Evolutionary conservation across 2,113 vertebrate genomes (phyloP), one percentile per base, ranked within the genome.

Genomic region (Dromas ardeola): DNA sequence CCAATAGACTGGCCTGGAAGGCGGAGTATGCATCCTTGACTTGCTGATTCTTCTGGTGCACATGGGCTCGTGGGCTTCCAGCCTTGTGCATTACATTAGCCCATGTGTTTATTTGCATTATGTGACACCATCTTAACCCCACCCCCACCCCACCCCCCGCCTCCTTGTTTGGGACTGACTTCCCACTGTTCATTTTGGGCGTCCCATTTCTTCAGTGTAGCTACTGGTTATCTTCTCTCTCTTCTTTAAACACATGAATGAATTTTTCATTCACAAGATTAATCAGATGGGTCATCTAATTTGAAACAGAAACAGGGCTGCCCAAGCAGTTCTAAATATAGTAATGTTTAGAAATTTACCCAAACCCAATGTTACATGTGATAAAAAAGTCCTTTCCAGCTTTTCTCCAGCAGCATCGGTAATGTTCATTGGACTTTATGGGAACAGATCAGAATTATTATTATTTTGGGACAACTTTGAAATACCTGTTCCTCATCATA

Each of bases 271-370:
- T 67, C 32, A 63, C 55, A 40, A 47, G 61, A 65, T 93, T 90
- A 47, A 84, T 93, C 77, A 86, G 38, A 59, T 72, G 38, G 63
- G 32, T 84, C 32, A 27, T 32, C 3, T 81, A 36, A 62, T 83
- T 80, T 91, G 63, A 70, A 88, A 58, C 21, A 88, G 86, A 86
- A 88, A 56, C 59, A 74, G 45, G 15, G 42, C 50, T 94, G 55
- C 69, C 80, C 81, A 81, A 90, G 66, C 50, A 81, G 12, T 92
- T 95, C 86, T 92, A 83, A 86, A 74, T 88, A 74, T 55, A 91
- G 59, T 50, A 86, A 42, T 74, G 34, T 81, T 94, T 84, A 38
- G 30, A 95, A 93, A 63, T 81, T 45, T 61, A 74, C n/a, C 59
- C 59, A 88, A n/a, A 73, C 29, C 27, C 30, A 58, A 13, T 58